Evolutionary conservation across 1,140 invertebrate genomes (phyloP).

Genomic region (Sogatella furcifera): DNA sequence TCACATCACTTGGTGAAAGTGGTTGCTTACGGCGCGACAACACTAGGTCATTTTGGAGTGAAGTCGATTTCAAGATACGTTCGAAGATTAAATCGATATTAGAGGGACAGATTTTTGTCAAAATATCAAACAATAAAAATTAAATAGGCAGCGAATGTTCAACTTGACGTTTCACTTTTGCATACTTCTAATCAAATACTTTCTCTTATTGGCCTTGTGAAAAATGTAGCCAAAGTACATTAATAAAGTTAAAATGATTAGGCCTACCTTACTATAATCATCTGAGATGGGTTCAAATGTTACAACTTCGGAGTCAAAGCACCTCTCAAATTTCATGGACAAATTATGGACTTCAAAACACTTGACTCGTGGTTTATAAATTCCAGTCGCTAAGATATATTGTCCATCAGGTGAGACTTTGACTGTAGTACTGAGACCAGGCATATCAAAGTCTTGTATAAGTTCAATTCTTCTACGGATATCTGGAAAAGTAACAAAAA

Average conservation of each 20-base stretch:
- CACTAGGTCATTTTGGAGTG: no score
- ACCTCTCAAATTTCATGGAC: slow-evolving; percentile 96
- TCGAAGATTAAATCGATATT: no score
- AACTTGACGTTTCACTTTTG: no score
- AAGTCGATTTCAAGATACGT: no score
- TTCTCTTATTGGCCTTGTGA: no score
- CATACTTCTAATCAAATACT: no score
- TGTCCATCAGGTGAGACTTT: slow-evolving; percentile 84
- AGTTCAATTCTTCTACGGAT: slow-evolving; percentile 84
- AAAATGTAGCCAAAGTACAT: neutral
- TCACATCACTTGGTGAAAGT: no score
- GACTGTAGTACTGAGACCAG: slow-evolving; percentile 77
- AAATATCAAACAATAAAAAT: no score
- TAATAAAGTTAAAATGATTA: no score
- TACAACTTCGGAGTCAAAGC: slow-evolving; percentile 91
- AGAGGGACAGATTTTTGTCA: no score
- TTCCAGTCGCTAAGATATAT: slow-evolving; percentile 85
- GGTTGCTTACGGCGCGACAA: no score
- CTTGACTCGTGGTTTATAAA: slow-evolving; percentile 92
- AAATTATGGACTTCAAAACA: slow-evolving; percentile 95
- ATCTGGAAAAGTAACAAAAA: slow-evolving; percentile 39
- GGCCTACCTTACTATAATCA: slow-evolving; percentile 81
- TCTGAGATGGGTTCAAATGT: slow-evolving; percentile 79
- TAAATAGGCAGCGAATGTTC: no score
- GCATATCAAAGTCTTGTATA: slow-evolving; percentile 99